phyloP scores from a whole-genome alignment of 2,888 invertebrate species.

The Rhaphigaster nebulosa region DNA sequence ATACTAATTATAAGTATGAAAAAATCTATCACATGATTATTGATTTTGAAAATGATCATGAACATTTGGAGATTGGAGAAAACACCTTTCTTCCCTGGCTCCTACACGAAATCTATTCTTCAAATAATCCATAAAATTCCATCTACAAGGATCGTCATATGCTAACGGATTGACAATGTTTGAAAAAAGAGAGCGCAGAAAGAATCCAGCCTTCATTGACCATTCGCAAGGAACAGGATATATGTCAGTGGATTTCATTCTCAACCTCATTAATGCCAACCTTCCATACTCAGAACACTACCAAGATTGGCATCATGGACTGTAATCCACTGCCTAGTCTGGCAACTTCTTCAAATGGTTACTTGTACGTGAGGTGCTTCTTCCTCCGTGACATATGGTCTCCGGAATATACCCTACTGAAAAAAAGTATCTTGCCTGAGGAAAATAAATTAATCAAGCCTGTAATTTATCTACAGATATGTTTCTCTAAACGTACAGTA shows the following conservation, averaged over 20 bases:
- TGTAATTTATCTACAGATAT: background rate
- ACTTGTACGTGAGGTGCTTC: background rate
- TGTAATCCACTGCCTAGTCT: background rate
- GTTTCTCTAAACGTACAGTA: too few relatives aligned
- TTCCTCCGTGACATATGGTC: background rate
- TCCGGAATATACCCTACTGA: background rate
- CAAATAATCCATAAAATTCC: background rate
- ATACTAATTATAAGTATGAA: too few relatives aligned
- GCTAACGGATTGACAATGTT: background rate
- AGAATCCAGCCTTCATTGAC: background rate
- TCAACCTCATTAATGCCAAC: constrained; percentile 1
- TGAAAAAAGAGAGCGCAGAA: background rate
- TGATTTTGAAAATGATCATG: too few relatives aligned
- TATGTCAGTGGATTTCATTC: constrained; percentile 30
- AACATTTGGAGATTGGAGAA: too few relatives aligned
- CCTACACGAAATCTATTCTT: background rate
- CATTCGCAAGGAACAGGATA: background rate
- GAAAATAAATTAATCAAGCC: background rate
- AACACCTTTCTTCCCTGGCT: background rate
- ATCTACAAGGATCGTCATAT: background rate
- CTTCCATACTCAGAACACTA: background rate
- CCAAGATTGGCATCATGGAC: background rate
- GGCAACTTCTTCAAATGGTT: background rate
- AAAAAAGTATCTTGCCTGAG: background rate
- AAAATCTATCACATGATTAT: too few relatives aligned